These are phyloP conservation scores for Thunnus albacares DNA, from an alignment of 2,797 vertebrate species.

Conservation along the genomic window DNA sequence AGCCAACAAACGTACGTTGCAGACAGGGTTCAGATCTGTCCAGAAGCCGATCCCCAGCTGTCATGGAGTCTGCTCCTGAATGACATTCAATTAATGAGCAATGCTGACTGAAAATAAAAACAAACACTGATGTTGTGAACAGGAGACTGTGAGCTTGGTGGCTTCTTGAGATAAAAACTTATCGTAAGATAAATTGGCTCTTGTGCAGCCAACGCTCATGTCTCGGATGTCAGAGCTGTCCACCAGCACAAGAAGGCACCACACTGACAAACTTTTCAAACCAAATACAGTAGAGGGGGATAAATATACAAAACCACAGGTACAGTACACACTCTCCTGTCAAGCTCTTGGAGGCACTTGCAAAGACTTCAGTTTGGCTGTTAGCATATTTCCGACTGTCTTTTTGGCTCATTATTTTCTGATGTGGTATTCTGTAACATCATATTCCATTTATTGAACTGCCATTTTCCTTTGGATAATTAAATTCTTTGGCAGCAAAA, in stretches of 20 bases:
- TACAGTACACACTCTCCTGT: not conserved
- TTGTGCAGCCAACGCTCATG: constrained; percentile 1
- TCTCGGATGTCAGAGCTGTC: constrained; percentile 33
- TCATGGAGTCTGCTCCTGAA: constrained; percentile 23
- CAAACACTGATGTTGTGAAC: constrained; percentile 16
- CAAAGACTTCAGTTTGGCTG: constrained; percentile 14
- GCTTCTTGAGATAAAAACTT: constrained; percentile 26
- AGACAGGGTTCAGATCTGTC: constrained; percentile 8
- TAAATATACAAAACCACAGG: constrained; percentile 1
- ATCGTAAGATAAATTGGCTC: not conserved
- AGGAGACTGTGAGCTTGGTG: constrained; percentile 9
- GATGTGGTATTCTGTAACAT: constrained; percentile 9
- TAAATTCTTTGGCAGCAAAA: not conserved
- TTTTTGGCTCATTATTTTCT: constrained; percentile 13
- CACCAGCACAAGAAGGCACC: constrained; percentile 23
- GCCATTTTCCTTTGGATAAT: constrained; percentile 1
- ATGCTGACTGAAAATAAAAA: constrained; percentile 36
- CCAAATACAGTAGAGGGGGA: constrained; percentile 2
- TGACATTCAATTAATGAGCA: constrained; percentile 48
- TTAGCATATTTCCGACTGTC: not conserved
- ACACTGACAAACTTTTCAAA: constrained; percentile 37
- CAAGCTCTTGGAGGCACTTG: not conserved
- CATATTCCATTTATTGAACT: constrained; percentile 14
- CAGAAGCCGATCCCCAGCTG: constrained; percentile 29
- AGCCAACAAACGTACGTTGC: constrained; percentile 21